phyloP scores from a whole-genome alignment of 1,140 invertebrate genomes.

The Drosophila equinoxialis region DNA sequence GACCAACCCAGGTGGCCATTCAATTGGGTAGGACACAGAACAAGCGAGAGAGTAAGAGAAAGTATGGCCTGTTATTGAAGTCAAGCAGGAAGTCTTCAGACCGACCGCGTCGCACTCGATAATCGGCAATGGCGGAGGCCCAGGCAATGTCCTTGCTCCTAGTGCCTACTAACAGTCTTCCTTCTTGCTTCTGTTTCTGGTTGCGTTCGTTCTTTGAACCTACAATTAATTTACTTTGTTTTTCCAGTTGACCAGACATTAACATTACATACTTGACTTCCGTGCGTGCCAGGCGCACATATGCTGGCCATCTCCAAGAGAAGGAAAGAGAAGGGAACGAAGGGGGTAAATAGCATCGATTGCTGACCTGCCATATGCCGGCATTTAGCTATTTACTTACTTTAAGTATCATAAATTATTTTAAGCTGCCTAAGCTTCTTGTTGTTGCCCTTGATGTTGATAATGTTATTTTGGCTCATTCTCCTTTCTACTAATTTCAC shows the following conservation, averaged over 20 bases:
- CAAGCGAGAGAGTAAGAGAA: background rate
- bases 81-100: constrained; percentile 75
- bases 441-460: constrained; percentile 29
- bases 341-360: constrained; percentile 47
- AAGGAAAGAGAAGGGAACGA: too few species aligned
- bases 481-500: background rate
- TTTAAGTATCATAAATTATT: constrained; percentile 80
- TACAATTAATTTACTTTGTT: constrained; percentile 82
- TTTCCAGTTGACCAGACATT: constrained; percentile 81
- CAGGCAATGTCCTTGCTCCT: background rate
- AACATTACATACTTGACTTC: constrained; percentile 81
- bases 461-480: constrained; percentile 46
- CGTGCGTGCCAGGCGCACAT: constrained; percentile 59
- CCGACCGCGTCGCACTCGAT: constrained; percentile 79
- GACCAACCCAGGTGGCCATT: constrained; percentile 4
- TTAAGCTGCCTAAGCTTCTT: constrained; percentile 69
- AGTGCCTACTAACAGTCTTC: constrained; percentile 16
- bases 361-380: constrained; percentile 77
- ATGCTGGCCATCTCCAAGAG: background rate
- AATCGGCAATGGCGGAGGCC: constrained; percentile 64
- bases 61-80: constrained; percentile 38
- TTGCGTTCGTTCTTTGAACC: constrained; percentile 64
- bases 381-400: constrained; percentile 78
- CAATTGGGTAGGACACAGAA: background rate
- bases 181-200: constrained; percentile 9